Conservation (phyloP, 2,113 vertebrate genomes). For the Lamprotornis superbus region DNA sequence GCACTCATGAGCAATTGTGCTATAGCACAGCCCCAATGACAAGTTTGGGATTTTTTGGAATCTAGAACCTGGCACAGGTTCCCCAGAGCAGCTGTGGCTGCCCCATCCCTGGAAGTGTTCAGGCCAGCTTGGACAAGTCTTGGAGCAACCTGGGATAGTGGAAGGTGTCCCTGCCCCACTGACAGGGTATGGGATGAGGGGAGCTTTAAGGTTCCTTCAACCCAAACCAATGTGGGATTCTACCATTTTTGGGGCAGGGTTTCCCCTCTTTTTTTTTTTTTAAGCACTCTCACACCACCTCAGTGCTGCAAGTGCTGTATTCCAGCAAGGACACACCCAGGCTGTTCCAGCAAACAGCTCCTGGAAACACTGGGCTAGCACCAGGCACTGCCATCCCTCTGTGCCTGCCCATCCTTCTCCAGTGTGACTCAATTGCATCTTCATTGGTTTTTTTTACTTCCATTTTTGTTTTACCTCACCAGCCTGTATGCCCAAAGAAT, state of each 20-base stretch:
- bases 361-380: rapidly evolving
- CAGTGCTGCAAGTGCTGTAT: rapidly evolving
- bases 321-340: not conserved
- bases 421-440: not conserved
- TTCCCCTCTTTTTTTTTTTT: not conserved
- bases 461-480: not conserved
- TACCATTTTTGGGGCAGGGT: rapidly evolving
- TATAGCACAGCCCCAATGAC: rapidly evolving
- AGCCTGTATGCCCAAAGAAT: not conserved
- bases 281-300: not conserved
- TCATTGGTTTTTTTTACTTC: not conserved
- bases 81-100: not conserved
- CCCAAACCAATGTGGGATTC: not conserved
- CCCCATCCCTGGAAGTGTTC: not conserved
- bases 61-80: not conserved
- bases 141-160: not conserved
- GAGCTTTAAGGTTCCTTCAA: not conserved
- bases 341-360: not conserved
- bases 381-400: not conserved
- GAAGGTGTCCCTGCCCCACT: not conserved
- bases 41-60: not conserved
- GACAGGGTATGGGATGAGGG: not conserved
- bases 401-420: not conserved
- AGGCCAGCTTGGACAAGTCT: not conserved
- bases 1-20: not conserved